phyloP scores from a whole-genome alignment of 1,140 invertebrate genomes.

The fruit fly (Drosophila melanogaster) region Release_6_plus_ISO1_MT NT_033777.3:28461001-28461500 shows the following conservation, averaged over 20 bases:
- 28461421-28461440: constrained; percentile 2
- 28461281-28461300: constrained; percentile 70
- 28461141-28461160: constrained; percentile 34
- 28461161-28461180: neutral
- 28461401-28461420: neutral
- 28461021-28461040: constrained; percentile 33
- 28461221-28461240: constrained; percentile 76
- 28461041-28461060: constrained; percentile 50
- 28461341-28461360: constrained; percentile 68
- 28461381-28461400: constrained; percentile 43
- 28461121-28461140: constrained; percentile 72
- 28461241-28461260: constrained; percentile 73
- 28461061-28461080: constrained; percentile 60
- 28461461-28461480: constrained; percentile 46
- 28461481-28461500: constrained; percentile 13
- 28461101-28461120: constrained; percentile 69
- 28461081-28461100: constrained; percentile 47
- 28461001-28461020: constrained; percentile 52
- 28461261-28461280: constrained; percentile 60
- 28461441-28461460: constrained; percentile 68
- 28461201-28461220: constrained; percentile 27
- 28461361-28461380: constrained; percentile 80
- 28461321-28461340: constrained; percentile 59
- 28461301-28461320: constrained; percentile 70
- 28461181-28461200: constrained; percentile 8